Base-by-base conservation (phyloP, 2,797 vertebrate genomes). In the Nyctibius grandis region DNA sequence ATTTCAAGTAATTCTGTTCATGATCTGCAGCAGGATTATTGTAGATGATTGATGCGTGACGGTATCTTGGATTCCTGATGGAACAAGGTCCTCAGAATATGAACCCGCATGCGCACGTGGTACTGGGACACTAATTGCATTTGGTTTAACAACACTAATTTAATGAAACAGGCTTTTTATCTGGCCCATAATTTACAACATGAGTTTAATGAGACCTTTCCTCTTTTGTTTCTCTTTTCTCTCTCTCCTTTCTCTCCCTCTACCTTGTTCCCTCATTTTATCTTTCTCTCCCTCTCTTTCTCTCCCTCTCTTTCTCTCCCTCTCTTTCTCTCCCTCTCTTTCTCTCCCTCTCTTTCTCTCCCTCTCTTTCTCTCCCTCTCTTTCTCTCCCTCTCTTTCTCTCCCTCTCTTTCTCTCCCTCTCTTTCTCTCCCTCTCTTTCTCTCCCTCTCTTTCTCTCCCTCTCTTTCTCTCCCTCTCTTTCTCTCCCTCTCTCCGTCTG, bases 1-100 rank as follows among this genome's bases (percentile, higher is more conserved):
- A 91, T 91, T 95, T 95, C 64, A 96, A 87, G 79, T 85, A 91
- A 94, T 89, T 76, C 34, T 93, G 88, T 75, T 97, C n/a, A 23
- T 54, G 70, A 92, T 91, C 61, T 36, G 11, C 76, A 67, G 68
- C 22, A 92, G 95, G 68, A 74, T 92, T 93, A 57, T 68, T 57
- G 61, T 2, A 93, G 75, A 84, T 59, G 75, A 84, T 59, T 47
- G 63, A 75, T 85, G 78, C 3, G 1, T 89, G 90, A 93, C 0
- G 0, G 34, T 83, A 28, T 65, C 78, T 84, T 75, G 75, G 60
- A 91, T 82, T 90, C 74, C 63, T 61, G 60, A 54, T 64, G 33
- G 78, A 83, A 74, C 44, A 42, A 26, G 0, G 0, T 40, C 23
- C 54, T 85, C 51, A 80, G 42, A 56, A 75, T 75, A 87, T 23